These are phyloP conservation scores for Percina caprodes DNA, from an alignment of 2,113 vertebrate genomes.

Conservation along the genomic window DNA sequence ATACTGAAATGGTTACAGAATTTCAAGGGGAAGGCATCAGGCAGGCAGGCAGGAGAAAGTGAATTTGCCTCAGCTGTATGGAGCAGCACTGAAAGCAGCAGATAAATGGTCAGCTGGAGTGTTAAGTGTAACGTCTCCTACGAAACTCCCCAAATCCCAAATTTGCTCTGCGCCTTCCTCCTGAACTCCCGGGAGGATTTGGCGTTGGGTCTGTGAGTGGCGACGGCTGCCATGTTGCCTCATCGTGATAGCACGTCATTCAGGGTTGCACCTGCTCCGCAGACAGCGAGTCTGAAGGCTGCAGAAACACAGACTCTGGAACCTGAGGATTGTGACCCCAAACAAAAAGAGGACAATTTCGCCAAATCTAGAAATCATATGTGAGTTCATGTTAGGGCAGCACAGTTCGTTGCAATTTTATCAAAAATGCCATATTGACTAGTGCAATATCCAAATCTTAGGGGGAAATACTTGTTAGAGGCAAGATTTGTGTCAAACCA, in stretches of 20 bases:
- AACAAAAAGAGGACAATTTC: conserved; percentile 1
- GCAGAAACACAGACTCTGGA: conserved; percentile 33
- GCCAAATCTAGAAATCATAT: not conserved
- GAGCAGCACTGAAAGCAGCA: conserved; percentile 6
- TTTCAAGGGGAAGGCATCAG: conserved; percentile 11
- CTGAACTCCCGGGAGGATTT: conserved; percentile 16
- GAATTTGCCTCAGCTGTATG: conserved; percentile 42
- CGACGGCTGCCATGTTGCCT: conserved; percentile 62
- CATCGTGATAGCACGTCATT: conserved; percentile 35
- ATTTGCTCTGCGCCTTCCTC: not conserved
- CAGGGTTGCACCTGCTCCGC: conserved; percentile 64
- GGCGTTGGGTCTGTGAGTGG: conserved; percentile 25
- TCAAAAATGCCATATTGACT: too few species aligned
- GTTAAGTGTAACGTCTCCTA: not conserved
- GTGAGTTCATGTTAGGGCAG: not conserved
- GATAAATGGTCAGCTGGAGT: conserved; percentile 25
- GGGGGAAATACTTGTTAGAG: too few species aligned
- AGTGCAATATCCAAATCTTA: too few species aligned
- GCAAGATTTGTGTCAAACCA: too few species aligned
- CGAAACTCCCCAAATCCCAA: conserved; percentile 17
- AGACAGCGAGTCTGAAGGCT: conserved; percentile 37
- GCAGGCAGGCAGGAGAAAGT: conserved; percentile 4
- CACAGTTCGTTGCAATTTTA: too few species aligned
- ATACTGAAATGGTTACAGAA: conserved; percentile 46
- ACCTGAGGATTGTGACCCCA: not conserved